Percentiles rank a stretch among this genome's conserved stretches.
Evolutionary conservation across 2,113 vertebrate genomes (phyloP).

Genomic region (Pseudopodoces humilis): DNA sequence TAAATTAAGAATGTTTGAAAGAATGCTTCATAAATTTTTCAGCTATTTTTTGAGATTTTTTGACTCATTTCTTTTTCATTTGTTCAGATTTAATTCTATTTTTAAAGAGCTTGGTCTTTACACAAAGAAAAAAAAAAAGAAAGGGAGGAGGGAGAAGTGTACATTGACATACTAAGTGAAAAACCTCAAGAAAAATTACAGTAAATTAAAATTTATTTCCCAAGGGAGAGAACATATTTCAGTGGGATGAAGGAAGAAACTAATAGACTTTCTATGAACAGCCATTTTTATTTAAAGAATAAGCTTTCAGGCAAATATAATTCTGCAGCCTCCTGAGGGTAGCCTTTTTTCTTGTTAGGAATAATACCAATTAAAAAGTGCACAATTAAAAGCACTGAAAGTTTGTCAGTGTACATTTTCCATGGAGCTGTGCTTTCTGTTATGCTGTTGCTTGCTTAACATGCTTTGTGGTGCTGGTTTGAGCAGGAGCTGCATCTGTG

Average conservation of each 20-base stretch:
- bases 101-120: constrained; percentile 37
- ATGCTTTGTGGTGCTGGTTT: constrained; percentile 46
- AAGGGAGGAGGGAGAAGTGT: constrained; percentile 38
- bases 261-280: constrained; percentile 67
- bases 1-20: constrained; percentile 36
- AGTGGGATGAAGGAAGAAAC: constrained; percentile 65
- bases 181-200: constrained; percentile 64
- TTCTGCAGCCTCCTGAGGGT: constrained; percentile 62
- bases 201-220: constrained; percentile 77
- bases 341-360: constrained; percentile 45
- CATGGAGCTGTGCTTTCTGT: constrained; percentile 64
- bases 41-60: neutral
- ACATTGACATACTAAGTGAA: constrained; percentile 56
- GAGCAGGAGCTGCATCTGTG: constrained; percentile 33
- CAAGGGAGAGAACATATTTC: constrained; percentile 72
- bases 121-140: constrained; percentile 34
- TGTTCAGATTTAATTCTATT: constrained; percentile 36
- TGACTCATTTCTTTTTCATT: constrained; percentile 35
- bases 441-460: constrained; percentile 45
- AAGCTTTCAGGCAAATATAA: constrained; percentile 72
- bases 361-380: constrained; percentile 74
- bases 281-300: constrained; percentile 67
- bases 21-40: neutral
- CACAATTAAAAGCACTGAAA: constrained; percentile 68
- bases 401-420: constrained; percentile 72